Conservation (phyloP, 2,888 invertebrate species). For the Candidula unifasciata region DNA sequence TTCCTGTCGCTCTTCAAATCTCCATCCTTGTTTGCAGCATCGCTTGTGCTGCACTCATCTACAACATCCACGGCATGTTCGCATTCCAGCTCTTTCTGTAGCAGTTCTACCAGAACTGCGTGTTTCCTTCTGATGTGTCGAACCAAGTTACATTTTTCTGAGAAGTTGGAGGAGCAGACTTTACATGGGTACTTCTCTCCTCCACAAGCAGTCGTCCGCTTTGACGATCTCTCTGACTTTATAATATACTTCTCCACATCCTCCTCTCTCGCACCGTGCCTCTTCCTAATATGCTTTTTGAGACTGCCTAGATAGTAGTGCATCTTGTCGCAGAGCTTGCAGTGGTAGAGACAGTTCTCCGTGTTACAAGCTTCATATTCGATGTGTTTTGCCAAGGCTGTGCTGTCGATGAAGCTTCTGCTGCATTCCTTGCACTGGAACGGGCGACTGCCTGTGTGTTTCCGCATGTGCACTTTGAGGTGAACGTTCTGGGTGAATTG, state of each 20-base stretch:
- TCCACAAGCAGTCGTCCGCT: background rate
- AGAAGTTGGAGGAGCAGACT: conserved; percentile 31
- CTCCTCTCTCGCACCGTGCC: conserved; percentile 28
- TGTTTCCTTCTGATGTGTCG: conserved; percentile 43
- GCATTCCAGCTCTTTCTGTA: conserved; percentile 1
- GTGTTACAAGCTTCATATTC: conserved; percentile 48
- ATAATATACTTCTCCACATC: conserved; percentile 17
- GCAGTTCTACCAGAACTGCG: conserved; percentile 11
- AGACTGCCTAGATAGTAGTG: conserved; percentile 47
- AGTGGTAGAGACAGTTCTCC: conserved; percentile 36
- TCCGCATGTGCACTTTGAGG: conserved; percentile 54
- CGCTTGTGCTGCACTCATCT: background rate
- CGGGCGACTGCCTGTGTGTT: conserved; percentile 54
- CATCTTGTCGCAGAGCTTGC: conserved; percentile 43
- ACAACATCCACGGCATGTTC: background rate
- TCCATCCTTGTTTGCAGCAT: too few relatives aligned
- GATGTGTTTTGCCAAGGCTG: conserved; percentile 54
- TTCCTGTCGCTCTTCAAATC: background rate
- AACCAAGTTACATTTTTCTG: conserved; percentile 38
- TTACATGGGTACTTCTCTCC: conserved; percentile 14
- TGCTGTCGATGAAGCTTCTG: conserved; percentile 54
- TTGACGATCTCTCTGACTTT: background rate
- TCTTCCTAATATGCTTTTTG: conserved; percentile 40
- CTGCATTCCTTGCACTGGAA: conserved; percentile 53
- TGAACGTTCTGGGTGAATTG: conserved; percentile 55